These are phyloP conservation scores for Percina caprodes DNA, from an alignment of 2,113 vertebrate genomes.

Conservation along the genomic window DNA sequence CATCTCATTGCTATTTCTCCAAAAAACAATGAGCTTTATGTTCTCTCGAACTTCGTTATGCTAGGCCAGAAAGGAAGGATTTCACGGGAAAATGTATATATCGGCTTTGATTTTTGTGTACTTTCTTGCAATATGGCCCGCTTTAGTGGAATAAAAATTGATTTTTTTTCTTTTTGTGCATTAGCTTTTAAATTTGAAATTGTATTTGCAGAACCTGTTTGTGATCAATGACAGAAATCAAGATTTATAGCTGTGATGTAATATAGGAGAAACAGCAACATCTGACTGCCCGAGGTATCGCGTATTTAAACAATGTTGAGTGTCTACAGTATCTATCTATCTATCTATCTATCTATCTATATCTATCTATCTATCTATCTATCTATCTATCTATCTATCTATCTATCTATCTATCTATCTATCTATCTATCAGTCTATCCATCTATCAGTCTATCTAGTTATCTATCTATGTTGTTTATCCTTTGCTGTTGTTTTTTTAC, in stretches of 20 bases:
- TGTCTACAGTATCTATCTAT: conserved; percentile 23
- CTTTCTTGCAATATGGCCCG: conserved; percentile 82
- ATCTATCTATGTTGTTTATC: not conserved
- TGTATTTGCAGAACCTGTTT: conserved; percentile 85
- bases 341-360: conserved; percentile 3
- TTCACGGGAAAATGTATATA: conserved; percentile 86
- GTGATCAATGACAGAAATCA: conserved; percentile 86
- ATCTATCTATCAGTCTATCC: not conserved
- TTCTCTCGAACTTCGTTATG: conserved; percentile 82
- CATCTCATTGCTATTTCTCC: conserved; percentile 70
- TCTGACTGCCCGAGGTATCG: conserved; percentile 45
- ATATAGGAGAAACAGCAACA: conserved; percentile 68
- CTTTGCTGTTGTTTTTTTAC: not conserved
- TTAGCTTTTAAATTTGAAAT: conserved; percentile 88
- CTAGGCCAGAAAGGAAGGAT: conserved; percentile 82
- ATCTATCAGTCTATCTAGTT: not conserved
- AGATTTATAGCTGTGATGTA: conserved; percentile 85
- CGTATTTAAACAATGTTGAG: conserved; percentile 24
- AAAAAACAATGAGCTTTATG: conserved; percentile 81
- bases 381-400: conserved; percentile 6
- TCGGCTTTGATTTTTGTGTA: conserved; percentile 87
- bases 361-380: not conserved
- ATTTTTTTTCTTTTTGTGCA: conserved; percentile 89
- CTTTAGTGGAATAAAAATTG: conserved; percentile 88
- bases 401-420: not conserved